phyloP scores from a whole-genome alignment of 2,113 vertebrate genomes.

The Mesocricetus auratus region DNA sequence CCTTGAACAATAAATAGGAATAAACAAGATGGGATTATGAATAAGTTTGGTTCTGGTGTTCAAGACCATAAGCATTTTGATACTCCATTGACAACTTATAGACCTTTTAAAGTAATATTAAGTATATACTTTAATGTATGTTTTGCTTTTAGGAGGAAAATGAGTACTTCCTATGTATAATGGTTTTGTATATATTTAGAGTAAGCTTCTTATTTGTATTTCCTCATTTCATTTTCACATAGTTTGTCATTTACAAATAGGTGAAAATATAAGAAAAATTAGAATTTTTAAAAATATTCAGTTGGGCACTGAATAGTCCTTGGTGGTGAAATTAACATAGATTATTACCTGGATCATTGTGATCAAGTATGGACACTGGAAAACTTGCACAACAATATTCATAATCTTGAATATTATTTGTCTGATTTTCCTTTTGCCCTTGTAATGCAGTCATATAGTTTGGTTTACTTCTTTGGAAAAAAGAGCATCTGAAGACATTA shows the following conservation, averaged over 20 bases:
- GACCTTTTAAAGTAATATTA: background rate
- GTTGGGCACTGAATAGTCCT: fast-evolving
- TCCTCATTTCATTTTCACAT: background rate
- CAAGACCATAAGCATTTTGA: background rate
- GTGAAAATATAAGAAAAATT: background rate
- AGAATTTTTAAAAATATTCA: background rate
- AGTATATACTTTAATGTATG: background rate
- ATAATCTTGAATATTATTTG: background rate
- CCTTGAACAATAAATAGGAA: too few species aligned
- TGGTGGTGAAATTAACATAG: background rate
- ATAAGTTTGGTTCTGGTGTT: too few species aligned
- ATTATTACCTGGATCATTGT: background rate
- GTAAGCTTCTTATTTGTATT: background rate
- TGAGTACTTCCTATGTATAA: background rate
- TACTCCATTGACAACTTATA: too few species aligned
- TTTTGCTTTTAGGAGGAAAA: background rate
- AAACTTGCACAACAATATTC: fast-evolving
- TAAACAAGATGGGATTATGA: too few species aligned
- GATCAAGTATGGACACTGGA: fast-evolving
- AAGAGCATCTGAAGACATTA: too few species aligned
- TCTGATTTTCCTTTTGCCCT: background rate
- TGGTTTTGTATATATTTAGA: background rate
- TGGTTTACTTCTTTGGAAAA: background rate
- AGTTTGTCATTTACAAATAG: background rate
- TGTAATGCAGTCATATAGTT: background rate